Evolutionary conservation across 2,888 invertebrate genomes (phyloP), one percentile per base, ranked within the genome.

Genomic region (Drosophila hawaiiensis): DNA sequence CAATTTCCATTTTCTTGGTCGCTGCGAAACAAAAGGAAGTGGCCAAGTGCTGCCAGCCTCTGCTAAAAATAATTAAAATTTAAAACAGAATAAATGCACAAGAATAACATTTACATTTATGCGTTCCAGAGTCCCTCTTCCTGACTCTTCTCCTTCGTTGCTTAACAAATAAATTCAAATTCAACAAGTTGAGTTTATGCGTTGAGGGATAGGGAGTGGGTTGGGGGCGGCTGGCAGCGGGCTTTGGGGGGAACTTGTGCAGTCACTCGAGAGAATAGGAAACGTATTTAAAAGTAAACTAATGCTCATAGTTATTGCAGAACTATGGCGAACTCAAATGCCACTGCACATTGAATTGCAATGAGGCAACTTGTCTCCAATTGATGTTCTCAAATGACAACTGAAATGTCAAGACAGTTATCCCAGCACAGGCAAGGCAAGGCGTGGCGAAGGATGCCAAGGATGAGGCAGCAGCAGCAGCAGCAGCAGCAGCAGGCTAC

Each of bases 231-330:
- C 2, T 12, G 37, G 4, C 43, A 14, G 12, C 10, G 12, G 43
- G 43, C 6, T 14, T 43, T 43, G 22, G 22, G 47, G 47, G 25
- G 9, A 25, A 4, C 47, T 25, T 25, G 28, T 41, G 37, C 50
- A 69, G 39, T 60, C 69, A 69, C 61, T 69, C 49, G 54, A 63
- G 62, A 50, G 63, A 81, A 84, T 79, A 73, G 81, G 76, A 86
- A 86, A 84, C 82, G 79, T 71, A 76, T 84, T 84, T 82, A 76
- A 83, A 83, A 83, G 86, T 83, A 82, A 86, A 86, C 87, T 86
- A 83, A 83, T 83, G 87, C 70, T 76, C 75, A 82, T 79, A 75
- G 87, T 83, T 82, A 86, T 83, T 59, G 83, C 71, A 68, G 72
- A 77, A 80, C 80, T 74, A 83, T 68, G 56, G 62, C 33, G 49